Evolutionary conservation across 2,797 vertebrate genomes (phyloP).

Genomic region (Ispidina lecontei): DNA sequence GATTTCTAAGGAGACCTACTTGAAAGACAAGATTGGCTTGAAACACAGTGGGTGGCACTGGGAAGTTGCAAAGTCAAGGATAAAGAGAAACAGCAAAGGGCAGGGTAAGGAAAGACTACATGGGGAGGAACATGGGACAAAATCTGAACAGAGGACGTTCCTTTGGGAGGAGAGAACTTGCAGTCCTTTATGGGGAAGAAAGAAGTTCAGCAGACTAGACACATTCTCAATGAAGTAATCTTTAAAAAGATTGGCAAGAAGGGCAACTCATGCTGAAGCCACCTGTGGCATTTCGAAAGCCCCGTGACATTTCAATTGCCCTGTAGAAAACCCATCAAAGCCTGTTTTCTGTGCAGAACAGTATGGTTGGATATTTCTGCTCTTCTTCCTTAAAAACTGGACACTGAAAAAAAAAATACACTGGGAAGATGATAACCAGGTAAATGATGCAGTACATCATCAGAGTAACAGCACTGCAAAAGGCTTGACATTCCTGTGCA

Average conservation of each 20-base stretch:
- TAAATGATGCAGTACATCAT: not conserved
- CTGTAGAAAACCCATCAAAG: not conserved
- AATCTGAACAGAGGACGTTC: not conserved
- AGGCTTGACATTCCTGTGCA: not conserved
- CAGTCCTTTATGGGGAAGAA: not conserved
- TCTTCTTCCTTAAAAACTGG: not conserved
- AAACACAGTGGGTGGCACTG: not conserved
- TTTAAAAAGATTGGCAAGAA: not conserved
- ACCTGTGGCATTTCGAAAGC: not conserved
- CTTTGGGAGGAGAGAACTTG: not conserved
- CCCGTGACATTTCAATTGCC: not conserved
- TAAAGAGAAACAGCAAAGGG: not conserved
- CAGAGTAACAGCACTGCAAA: not conserved
- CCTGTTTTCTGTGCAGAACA: not conserved
- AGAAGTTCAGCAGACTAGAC: not conserved
- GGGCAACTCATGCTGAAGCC: not conserved
- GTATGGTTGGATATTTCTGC: not conserved
- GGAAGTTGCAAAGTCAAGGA: not conserved
- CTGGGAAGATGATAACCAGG: not conserved
- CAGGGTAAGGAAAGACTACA: not conserved
- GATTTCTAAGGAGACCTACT: not conserved
- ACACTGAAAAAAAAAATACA: not conserved
- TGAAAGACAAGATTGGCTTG: not conserved
- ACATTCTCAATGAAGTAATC: not conserved
- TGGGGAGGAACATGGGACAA: not conserved